Evolutionary conservation across 2,797 vertebrate species (phyloP).

Genomic region (Cygnus olor): DNA sequence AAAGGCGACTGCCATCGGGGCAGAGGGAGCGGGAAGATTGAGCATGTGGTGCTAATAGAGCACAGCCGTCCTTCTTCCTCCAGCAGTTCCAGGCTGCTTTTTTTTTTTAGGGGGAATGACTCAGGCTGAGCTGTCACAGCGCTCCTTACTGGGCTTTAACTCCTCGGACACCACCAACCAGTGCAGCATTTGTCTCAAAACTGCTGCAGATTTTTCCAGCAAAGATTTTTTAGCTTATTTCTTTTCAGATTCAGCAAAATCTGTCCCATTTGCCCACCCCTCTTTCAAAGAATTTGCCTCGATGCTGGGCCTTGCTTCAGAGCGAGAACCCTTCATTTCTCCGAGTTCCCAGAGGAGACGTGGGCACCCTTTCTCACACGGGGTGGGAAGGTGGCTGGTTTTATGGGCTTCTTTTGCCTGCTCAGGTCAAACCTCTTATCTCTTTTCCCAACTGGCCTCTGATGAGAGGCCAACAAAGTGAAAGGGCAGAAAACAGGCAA

Average conservation of each 20-base stretch:
- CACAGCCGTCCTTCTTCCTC: not conserved
- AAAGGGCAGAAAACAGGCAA: constrained; percentile 27
- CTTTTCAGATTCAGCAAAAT: not conserved
- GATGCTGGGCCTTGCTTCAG: not conserved
- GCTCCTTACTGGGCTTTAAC: not conserved
- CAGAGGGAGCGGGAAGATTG: not conserved
- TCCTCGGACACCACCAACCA: not conserved
- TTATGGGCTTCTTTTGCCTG: not conserved
- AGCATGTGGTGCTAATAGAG: not conserved
- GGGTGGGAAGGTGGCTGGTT: not conserved
- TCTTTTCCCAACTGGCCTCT: not conserved
- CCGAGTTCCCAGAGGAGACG: accelerated
- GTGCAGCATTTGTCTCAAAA: accelerated
- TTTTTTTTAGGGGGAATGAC: not conserved
- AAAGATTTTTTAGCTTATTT: accelerated
- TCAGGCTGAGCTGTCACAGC: not conserved
- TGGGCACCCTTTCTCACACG: accelerated
- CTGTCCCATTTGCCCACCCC: not conserved
- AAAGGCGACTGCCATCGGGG: not conserved
- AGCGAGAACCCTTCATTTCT: not conserved
- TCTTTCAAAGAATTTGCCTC: not conserved
- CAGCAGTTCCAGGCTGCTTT: not conserved
- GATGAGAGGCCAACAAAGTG: constrained; percentile 30
- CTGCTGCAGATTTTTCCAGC: not conserved
- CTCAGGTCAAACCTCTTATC: not conserved